These are phyloP conservation scores for Crotophaga sulcirostris DNA, from an alignment of 2,113 vertebrate species.

Conservation along the genomic window DNA sequence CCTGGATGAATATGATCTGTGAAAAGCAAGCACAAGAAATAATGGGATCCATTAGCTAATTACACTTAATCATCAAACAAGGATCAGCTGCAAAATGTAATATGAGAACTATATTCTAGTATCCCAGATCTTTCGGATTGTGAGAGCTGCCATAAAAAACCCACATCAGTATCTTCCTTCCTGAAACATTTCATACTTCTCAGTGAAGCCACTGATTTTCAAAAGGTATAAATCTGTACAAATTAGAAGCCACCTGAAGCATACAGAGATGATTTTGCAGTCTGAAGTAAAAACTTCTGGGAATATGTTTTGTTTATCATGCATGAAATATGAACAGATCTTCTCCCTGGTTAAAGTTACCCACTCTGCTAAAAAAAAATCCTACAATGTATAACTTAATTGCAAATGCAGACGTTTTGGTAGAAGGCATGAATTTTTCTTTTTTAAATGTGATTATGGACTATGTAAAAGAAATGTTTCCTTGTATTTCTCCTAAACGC, in stretches of 20 bases:
- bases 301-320: background rate
- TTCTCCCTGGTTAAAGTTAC: background rate
- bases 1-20: background rate
- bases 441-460: background rate
- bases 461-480: background rate
- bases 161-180: background rate
- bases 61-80: slow-evolving; percentile 21
- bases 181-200: background rate
- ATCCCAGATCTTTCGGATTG: background rate
- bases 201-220: background rate
- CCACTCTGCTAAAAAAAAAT: background rate
- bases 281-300: background rate
- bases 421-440: background rate
- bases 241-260: background rate
- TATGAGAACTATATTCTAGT: background rate
- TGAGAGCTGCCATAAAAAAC: background rate
- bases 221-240: background rate
- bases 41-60: slow-evolving; percentile 47
- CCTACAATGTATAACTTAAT: background rate
- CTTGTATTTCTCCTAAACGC: background rate
- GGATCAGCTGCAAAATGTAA: slow-evolving; percentile 5
- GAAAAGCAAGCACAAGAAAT: slow-evolving; percentile 40
- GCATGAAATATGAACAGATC: background rate
- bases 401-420: background rate
- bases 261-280: background rate